Evolutionary conservation across 92 coral and sea anemone genomes (phyloP).

Genomic region (Parazoanthus darwini): DNA sequence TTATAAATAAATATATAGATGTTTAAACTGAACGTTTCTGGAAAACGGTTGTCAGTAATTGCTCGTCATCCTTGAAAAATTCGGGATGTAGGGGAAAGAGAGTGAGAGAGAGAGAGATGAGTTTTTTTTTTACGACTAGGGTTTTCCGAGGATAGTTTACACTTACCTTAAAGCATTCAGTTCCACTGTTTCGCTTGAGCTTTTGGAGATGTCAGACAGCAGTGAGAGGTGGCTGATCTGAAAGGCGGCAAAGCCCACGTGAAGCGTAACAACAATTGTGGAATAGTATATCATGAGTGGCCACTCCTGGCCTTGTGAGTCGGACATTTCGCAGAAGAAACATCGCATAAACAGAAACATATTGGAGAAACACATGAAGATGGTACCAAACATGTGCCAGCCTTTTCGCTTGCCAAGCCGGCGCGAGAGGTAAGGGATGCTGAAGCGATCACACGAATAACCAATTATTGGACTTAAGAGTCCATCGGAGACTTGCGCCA

Average conservation of each 20-base stretch:
- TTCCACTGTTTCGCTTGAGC: slow-evolving; percentile 44
- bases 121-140: not conserved
- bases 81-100: too few species aligned
- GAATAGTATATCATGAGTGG: slow-evolving; percentile 40
- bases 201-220: slow-evolving; percentile 47
- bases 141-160: not conserved
- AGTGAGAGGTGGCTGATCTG: slow-evolving; percentile 68
- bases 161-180: slow-evolving; percentile 64
- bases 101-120: too few species aligned
- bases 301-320: slow-evolving; percentile 23
- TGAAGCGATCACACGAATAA: slow-evolving; percentile 52
- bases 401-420: slow-evolving; percentile 64
- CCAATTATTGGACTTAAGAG: slow-evolving; percentile 52
- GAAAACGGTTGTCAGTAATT: too few species aligned
- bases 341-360: slow-evolving; percentile 61
- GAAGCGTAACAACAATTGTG: slow-evolving; percentile 15
- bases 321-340: slow-evolving; percentile 47
- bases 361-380: slow-evolving; percentile 40
- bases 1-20: too few species aligned
- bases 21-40: too few species aligned
- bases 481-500: slow-evolving; percentile 58
- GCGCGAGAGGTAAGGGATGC: slow-evolving; percentile 48
- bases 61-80: too few species aligned
- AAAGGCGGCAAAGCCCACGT: slow-evolving; percentile 53
- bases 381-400: slow-evolving; percentile 64